Evolutionary conservation across 2,113 vertebrate species (phyloP).

Genomic region (Chamaea fasciata): DNA sequence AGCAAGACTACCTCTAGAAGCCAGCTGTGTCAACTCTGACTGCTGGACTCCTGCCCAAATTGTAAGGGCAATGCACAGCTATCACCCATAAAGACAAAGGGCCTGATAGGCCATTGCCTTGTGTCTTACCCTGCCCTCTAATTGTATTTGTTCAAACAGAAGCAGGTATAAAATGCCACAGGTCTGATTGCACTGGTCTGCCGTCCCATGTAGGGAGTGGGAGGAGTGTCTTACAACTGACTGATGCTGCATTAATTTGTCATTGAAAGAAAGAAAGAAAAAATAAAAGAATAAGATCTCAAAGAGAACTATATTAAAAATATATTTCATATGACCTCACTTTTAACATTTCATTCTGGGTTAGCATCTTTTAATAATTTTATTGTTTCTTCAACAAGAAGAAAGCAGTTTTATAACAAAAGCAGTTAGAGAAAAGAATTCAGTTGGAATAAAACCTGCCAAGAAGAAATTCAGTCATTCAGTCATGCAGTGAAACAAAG

Average conservation of each 20-base stretch:
- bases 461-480: background rate
- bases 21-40: slow-evolving; percentile 13
- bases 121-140: background rate
- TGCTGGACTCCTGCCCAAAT: background rate
- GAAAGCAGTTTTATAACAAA: background rate
- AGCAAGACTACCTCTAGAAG: slow-evolving; percentile 14
- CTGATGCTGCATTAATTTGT: background rate
- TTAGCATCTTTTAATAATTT: background rate
- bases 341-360: background rate
- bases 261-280: background rate
- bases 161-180: background rate
- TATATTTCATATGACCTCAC: background rate
- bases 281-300: background rate
- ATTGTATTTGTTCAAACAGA: background rate
- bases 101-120: background rate
- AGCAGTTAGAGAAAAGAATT: background rate
- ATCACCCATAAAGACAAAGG: background rate
- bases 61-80: background rate
- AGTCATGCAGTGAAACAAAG: background rate
- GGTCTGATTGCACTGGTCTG: background rate
- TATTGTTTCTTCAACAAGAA: background rate
- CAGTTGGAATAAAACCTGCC: background rate
- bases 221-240: background rate
- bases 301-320: background rate
- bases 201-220: background rate